Base-by-base conservation (phyloP, 2,797 vertebrate genomes). In the Denticeps clupeoides region DNA sequence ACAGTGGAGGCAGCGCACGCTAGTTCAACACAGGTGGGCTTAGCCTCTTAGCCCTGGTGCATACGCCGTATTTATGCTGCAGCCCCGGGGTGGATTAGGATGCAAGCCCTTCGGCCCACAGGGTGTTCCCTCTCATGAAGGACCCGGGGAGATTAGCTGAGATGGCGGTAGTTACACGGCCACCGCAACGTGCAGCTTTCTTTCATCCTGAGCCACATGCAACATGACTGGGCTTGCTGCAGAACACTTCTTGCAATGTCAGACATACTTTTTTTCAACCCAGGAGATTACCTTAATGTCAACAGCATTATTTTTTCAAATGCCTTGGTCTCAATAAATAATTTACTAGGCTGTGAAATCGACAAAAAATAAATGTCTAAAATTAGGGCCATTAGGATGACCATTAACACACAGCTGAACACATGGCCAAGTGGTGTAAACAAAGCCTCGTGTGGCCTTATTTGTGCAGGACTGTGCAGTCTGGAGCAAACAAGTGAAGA, bases 181-280 rank as follows among this genome's bases (percentile, higher is more conserved):
- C 35, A 35, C 35, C 35, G 38, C 35, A 38, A 35, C 35, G 38
- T 38, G 18, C 16, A 35, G 35, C 5, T 38, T 21, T 16, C 21
- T 35, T 9, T 21, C 16, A 3, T n/a, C 2, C 19, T 18, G 38
- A 16, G 18, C 16, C 38, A 35, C 35, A 38, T 35, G 35, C 38
- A 35, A 38, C 35, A 38, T 16, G 35, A 38, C 35, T 38, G 38
- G 35, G 35, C 35, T 38, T 38, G 35, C 38, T 19, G 18, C 35
- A 38, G 35, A 11, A 4, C 1, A 12, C 16, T 9, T 19, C 38
- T 21, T 38, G n/a, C 38, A 38, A 38, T 38, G 35, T 19, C 38
- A 38, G 38, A 19, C 35, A 38, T 13, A 35, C 4, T 35, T 21
- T 11, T 32, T 32, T 37, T 7, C 21, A 37, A 37, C 3, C 16